phyloP scores from a whole-genome alignment of 2,888 invertebrate species.

The Marronus borbonicus region DNA sequence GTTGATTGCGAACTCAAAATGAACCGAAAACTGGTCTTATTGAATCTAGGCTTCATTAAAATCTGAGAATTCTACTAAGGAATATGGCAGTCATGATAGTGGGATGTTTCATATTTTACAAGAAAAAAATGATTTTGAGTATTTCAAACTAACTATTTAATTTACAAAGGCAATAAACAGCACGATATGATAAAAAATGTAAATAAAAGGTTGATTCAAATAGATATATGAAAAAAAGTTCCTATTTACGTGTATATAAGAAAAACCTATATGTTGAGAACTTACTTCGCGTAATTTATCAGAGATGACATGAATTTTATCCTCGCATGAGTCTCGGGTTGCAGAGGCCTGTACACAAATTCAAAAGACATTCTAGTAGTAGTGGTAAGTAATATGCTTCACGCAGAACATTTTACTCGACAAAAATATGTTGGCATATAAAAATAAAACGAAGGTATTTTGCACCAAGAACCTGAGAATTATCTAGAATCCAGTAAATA shows the following conservation, averaged over 20 bases:
- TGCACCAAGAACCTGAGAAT: constrained; percentile 7
- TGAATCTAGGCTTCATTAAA: too few species aligned
- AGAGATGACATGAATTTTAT: constrained; percentile 82
- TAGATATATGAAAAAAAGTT: constrained; percentile 50
- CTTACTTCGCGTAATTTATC: constrained; percentile 84
- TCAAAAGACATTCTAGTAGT: constrained; percentile 62
- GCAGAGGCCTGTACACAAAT: constrained; percentile 78
- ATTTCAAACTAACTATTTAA: too few species aligned
- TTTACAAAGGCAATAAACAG: too few species aligned
- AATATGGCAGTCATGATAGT: too few species aligned
- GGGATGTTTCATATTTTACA: too few species aligned
- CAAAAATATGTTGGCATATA: not conserved
- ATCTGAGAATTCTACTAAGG: too few species aligned
- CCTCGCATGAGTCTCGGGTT: constrained; percentile 81
- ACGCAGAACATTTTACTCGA: not conserved
- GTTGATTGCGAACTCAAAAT: too few species aligned
- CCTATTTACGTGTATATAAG: constrained; percentile 40
- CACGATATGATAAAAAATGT: too few species aligned
- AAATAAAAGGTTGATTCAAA: not conserved
- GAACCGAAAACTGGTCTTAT: too few species aligned
- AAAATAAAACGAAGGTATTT: constrained; percentile 10
- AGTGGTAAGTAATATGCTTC: constrained; percentile 53
- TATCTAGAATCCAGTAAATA: not conserved
- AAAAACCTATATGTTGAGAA: constrained; percentile 63
- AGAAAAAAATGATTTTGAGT: too few species aligned